Evolutionary conservation across 1,140 invertebrate species (phyloP).

Genomic region (Ceratina japonica): DNA sequence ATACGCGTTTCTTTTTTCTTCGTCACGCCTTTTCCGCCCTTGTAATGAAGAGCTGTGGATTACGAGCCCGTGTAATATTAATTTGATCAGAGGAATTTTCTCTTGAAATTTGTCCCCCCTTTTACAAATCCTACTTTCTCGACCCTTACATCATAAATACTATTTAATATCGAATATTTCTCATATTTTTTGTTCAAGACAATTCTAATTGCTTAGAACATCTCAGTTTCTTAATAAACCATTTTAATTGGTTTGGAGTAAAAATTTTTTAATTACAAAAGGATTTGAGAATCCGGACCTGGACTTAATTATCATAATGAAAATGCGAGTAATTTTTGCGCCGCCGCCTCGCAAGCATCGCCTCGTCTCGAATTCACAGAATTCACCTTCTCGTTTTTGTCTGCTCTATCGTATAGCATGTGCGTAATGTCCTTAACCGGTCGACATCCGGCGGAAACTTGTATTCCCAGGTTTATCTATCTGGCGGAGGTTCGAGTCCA

Average conservation of each 20-base stretch:
- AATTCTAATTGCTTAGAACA: too few relatives aligned
- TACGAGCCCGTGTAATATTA: conserved; percentile 37
- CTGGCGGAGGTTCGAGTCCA: not conserved
- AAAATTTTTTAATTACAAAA: not conserved
- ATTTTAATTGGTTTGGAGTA: too few relatives aligned
- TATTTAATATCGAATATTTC: too few relatives aligned
- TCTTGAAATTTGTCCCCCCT: too few relatives aligned
- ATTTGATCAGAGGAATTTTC: conserved; percentile 8
- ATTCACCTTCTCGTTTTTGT: not conserved
- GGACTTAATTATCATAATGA: not conserved
- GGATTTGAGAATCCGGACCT: not conserved
- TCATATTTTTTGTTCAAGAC: too few relatives aligned
- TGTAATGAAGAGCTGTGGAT: conserved; percentile 35
- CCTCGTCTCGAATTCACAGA: conserved; percentile 9
- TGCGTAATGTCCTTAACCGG: conserved; percentile 25
- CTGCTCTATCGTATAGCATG: not conserved
- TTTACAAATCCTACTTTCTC: too few relatives aligned
- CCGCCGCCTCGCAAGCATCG: not conserved
- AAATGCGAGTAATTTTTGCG: not conserved
- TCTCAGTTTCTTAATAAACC: too few relatives aligned
- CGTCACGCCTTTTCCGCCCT: conserved; percentile 34
- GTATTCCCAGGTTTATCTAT: conserved; percentile 10
- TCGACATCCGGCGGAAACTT: conserved; percentile 39
- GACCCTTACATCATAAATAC: too few relatives aligned
- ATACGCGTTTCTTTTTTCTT: conserved; percentile 36